A percentile compares a stretch with the other conserved stretches of the same genome.
These are phyloP conservation scores for Drosophila bipectinata DNA, from an alignment of 1,140 invertebrate genomes.

Conservation along the genomic window DNA sequence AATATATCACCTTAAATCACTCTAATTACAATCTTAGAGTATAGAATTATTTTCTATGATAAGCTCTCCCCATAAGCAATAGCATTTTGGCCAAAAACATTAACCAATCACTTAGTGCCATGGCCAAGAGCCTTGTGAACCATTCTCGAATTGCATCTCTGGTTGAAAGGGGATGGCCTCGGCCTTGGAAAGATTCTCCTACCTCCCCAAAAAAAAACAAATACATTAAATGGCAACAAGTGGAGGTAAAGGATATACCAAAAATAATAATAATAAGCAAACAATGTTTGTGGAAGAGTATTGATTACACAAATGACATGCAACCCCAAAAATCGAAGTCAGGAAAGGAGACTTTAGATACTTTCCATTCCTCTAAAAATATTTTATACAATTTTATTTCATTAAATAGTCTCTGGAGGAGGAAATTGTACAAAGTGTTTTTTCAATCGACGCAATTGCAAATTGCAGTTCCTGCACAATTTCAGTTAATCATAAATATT, in stretches of 20 bases:
- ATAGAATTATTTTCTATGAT: background rate
- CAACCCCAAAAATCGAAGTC: constrained; percentile 23
- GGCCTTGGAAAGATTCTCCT: constrained; percentile 37
- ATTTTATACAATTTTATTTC: background rate
- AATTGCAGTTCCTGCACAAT: constrained; percentile 41
- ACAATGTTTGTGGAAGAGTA: constrained; percentile 11
- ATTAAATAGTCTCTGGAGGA: background rate
- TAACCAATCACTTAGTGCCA: constrained; percentile 32
- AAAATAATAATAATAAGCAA: background rate
- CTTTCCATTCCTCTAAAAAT: background rate
- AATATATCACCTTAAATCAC: background rate
- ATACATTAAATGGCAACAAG: constrained; percentile 23
- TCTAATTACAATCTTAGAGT: too few species aligned
- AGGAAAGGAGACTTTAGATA: background rate
- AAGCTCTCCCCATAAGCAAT: constrained; percentile 29
- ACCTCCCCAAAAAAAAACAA: background rate
- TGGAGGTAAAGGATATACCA: constrained; percentile 7
- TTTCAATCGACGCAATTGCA: constrained; percentile 24
- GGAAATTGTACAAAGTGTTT: background rate
- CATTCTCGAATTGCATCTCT: constrained; percentile 56
- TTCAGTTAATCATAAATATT: constrained; percentile 40
- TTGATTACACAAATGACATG: constrained; percentile 48
- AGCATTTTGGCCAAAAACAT: background rate
- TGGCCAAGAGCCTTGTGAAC: constrained; percentile 40
- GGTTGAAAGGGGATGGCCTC: constrained; percentile 19